Base-by-base conservation (phyloP, 2,888 invertebrate species). In the Andrena flavipes region DNA sequence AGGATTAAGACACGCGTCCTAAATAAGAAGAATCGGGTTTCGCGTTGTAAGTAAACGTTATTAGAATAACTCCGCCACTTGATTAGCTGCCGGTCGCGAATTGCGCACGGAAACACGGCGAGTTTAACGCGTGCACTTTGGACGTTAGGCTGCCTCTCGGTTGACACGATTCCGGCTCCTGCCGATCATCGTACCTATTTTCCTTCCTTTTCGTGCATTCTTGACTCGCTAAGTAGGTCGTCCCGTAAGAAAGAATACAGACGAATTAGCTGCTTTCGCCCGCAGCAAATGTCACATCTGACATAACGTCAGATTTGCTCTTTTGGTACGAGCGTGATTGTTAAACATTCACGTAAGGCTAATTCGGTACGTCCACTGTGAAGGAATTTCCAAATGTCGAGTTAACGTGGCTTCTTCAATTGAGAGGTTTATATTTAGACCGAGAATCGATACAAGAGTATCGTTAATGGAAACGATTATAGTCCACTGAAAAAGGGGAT, bases 21-120 rank as follows among this genome's bases (percentile, higher is more conserved):
- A 79, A 85, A 84, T 75, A 79, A 77, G 80, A 80, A 65, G 73
- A 88, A 82, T 68, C 71, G 63, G 67, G 35, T 81, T 80, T 70
- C 62, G 68, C 29, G 76, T 77, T 71, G 82, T 76, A 75, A 71
- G 69, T 75, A 71, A 67, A 70, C 79, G 77, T 72, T 80, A 71
- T 88, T 88, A 88, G 86, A 76, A 84, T 59, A 76, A 60, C 77
- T 71, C 68, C 74, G 86, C 65, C 72, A 87, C 48, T 56, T 83
- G 74, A 80, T 88, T 88, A 88, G 89, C 82, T 62, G 63, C 26
- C 10, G 16, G 16, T 30, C 65, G 84, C 76, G 51, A 88, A 88
- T 86, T 84, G 74, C 62, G 10, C 64, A 78, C 16, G 69, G 71
- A 88, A 88, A 87, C 78, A 84, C 51, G 26, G 20, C 59, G 63